Evolutionary conservation across 2,113 vertebrate genomes (phyloP), one percentile per base, ranked within the genome.

Genomic region (Psittacus erithacus): DNA sequence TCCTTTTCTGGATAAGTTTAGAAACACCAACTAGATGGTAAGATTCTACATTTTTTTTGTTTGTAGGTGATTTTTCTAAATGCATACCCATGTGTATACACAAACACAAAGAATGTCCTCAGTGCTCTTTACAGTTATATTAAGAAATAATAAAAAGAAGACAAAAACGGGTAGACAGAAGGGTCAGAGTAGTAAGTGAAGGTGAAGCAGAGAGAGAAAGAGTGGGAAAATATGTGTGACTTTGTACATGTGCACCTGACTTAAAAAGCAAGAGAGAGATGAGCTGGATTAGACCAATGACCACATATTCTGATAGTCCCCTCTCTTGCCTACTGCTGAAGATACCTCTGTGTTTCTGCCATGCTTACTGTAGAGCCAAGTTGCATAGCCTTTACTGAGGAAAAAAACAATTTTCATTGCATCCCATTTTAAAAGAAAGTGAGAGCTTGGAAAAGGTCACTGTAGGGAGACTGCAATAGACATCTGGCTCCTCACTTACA

Each of bases 1-100:
- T 88, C 19, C 10, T 74, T 81, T 81, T 35, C 63, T 74, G 82
- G 41, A 65, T 22, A 31, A 76, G 44, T 62, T 77, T 44, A 77
- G 28, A 77, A 73, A n/a, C 8, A 8, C 23, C 41, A 81, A 5
- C 13, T 22, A 35, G 25, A 57, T 8, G 18, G 28, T 33, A 75
- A 78, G 27, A 27, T 11, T 33, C 52, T 62, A 27, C 2, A 2
- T 75, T 75, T 67, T 10, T 68, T 90, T 69, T 49, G 5, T 43
- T 69, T 47, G 16, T 13, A 50, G 47, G 28, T 52, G 35, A 25
- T 79, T 76, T 64, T 85, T 79, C 74, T 28, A 31, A 80, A 47
- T n/a, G 17, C 11, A 57, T 18, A 27, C 10, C 13, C 20, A 11
- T 1, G 1, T 1, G 1, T 24, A 39, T 17, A 28, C 24, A 47